phyloP scores from a whole-genome alignment of 2,888 invertebrate genomes.

The Calameuta pallipes region DNA sequence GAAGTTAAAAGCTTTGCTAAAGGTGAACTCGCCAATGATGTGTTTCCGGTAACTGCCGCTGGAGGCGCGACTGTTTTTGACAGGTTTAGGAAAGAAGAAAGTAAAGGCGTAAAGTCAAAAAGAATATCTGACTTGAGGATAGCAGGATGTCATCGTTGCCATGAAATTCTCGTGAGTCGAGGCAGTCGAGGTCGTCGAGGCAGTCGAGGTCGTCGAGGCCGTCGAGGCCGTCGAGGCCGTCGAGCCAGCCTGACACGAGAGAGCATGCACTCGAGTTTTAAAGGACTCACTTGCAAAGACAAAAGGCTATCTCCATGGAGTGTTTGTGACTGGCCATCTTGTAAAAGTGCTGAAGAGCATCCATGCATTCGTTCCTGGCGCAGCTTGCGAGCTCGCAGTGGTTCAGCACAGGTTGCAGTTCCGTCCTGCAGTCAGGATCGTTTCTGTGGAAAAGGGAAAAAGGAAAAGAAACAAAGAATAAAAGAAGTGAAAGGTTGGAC shows the following conservation, averaged over 20 bases:
- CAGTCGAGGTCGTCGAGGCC: background rate
- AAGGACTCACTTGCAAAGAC: constrained; percentile 87
- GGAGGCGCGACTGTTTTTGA: background rate
- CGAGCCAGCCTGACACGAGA: background rate
- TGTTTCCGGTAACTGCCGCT: background rate
- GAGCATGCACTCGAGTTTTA: background rate
- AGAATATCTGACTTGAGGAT: background rate
- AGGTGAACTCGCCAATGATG: constrained; percentile 16
- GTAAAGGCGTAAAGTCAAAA: background rate
- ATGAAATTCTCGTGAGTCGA: background rate
- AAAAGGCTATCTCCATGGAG: constrained; percentile 92
- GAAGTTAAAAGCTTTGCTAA: constrained; percentile 51
- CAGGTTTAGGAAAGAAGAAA: background rate
- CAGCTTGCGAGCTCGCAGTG: constrained; percentile 83
- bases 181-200: too few species aligned
- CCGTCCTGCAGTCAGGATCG: constrained; percentile 81
- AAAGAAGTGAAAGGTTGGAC: background rate
- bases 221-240: too few species aligned
- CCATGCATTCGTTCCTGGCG: constrained; percentile 89
- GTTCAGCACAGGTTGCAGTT: constrained; percentile 86
- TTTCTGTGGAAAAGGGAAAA: constrained; percentile 72
- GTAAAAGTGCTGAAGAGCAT: constrained; percentile 87
- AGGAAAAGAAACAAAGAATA: background rate
- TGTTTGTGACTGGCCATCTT: constrained; percentile 82
- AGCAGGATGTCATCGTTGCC: background rate